Evolutionary conservation across 1,140 invertebrate species (phyloP), one percentile per base, ranked within the genome.

Genomic region (Zaprionus ghesquierei): DNA sequence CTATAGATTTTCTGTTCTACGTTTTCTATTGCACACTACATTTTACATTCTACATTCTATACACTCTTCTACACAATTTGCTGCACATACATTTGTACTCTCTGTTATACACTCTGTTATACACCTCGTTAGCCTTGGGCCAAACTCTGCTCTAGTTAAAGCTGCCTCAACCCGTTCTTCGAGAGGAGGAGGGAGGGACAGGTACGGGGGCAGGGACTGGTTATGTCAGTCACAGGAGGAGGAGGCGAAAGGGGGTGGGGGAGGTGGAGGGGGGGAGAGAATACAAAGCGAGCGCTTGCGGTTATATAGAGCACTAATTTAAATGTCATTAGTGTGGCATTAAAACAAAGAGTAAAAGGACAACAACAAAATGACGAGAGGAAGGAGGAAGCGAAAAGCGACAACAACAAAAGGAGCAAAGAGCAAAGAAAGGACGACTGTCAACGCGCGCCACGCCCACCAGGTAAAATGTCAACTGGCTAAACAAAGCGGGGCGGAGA

Each of bases 291-390:
- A 84, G 25, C 69, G 75, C 82, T 69, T 50, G 81, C 66, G 78
- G 79, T 79, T 55, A 86, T 69, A 64, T 81, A 86, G 82, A 86
- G 79, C 75, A 82, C 82, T 86, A 86, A 86, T 86, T 86, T 86
- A 86, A 87, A 86, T 86, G 76, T 82, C 82, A 76, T 81, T 89
- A 86, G 81, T 72, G 54, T 75, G 72, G 75, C 75, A 86, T 86
- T 86, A 89, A 89, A 79, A 87, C 75, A 87, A 82, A 89, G 69
- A 62, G 68, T n/a, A 68, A 49, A 46, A 18, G 8, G 8, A 69
- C 35, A 63, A 50, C 66, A 51, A 69, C 59, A 64, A 73, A 75
- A 46, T 23, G 23, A 2, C 5, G 33, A 6, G 5, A 51, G 23
- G 29, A 29, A 29, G 35, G n/a, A n/a, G n/a, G 3, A 41, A 15